Evolutionary conservation across 2,113 vertebrate species (phyloP).

Genomic region (Actinemys pallida): DNA sequence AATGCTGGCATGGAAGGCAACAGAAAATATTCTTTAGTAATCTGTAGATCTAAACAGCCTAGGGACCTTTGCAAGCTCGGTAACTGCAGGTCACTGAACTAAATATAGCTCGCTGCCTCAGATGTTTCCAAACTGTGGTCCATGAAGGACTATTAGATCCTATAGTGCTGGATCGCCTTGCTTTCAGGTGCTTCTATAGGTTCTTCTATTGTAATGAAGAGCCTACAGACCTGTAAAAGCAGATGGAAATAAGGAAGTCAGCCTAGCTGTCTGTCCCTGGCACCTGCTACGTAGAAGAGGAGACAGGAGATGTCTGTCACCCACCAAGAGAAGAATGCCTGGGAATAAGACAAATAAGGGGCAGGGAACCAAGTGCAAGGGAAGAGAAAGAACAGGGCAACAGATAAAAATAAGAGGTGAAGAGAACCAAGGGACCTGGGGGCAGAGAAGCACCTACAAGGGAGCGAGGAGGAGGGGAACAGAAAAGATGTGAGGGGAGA

Average conservation of each 20-base stretch:
- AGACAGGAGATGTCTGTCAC: not conserved
- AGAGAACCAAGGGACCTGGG: not conserved
- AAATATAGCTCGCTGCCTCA: no score
- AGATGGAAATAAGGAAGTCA: not conserved
- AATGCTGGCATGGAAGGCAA: not conserved
- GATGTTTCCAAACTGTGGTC: not conserved
- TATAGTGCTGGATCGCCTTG: not conserved
- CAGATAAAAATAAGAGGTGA: no score
- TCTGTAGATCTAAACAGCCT: not conserved
- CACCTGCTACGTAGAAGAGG: not conserved
- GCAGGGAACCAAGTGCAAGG: not conserved
- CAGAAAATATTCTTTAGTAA: not conserved
- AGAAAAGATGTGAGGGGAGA: not conserved
- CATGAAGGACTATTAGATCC: not conserved
- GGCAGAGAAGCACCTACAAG: not conserved
- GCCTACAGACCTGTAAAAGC: not conserved
- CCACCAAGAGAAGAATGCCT: not conserved
- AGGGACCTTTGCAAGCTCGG: no score
- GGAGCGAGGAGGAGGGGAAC: not conserved
- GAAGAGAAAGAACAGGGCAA: no score
- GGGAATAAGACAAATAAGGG: not conserved
- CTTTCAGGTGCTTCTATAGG: not conserved
- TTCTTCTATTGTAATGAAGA: not conserved
- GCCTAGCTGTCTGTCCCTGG: accelerated
- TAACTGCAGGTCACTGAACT: no score